These are phyloP conservation scores for Leptopterna dolabrata DNA, from an alignment of 2,888 invertebrate genomes.

Conservation along the genomic window DNA sequence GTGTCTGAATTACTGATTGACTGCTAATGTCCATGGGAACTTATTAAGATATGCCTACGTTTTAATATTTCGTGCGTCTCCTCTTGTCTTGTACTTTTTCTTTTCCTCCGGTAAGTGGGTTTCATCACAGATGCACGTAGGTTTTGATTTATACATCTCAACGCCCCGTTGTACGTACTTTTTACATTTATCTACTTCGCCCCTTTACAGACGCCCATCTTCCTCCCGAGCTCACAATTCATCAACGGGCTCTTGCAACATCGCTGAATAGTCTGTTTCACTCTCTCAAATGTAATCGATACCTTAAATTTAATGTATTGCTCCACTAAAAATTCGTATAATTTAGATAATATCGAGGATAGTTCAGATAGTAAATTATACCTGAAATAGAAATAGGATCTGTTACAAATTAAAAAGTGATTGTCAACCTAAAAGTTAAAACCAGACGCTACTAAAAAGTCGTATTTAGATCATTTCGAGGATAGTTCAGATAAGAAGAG, in stretches of 20 bases:
- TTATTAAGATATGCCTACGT: constrained; percentile 28
- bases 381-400: no score
- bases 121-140: constrained; percentile 6
- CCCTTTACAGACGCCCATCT: not conserved
- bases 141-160: constrained; percentile 37
- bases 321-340: no score
- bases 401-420: no score
- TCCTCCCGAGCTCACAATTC: not conserved
- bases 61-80: constrained; percentile 21
- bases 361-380: no score
- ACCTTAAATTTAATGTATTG: no score
- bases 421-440: no score
- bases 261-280: not conserved
- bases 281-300: no score
- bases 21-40: constrained; percentile 38
- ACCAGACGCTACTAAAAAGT: no score
- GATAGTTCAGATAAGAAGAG: no score
- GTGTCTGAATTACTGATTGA: constrained; percentile 44
- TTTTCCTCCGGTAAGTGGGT: not conserved
- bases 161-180: not conserved
- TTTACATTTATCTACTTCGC: not conserved
- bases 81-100: not conserved
- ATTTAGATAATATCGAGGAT: no score
- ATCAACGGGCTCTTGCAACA: not conserved
- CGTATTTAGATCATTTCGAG: no score